phyloP scores from a whole-genome alignment of 2,113 vertebrate genomes.

The Chionis minor region DNA sequence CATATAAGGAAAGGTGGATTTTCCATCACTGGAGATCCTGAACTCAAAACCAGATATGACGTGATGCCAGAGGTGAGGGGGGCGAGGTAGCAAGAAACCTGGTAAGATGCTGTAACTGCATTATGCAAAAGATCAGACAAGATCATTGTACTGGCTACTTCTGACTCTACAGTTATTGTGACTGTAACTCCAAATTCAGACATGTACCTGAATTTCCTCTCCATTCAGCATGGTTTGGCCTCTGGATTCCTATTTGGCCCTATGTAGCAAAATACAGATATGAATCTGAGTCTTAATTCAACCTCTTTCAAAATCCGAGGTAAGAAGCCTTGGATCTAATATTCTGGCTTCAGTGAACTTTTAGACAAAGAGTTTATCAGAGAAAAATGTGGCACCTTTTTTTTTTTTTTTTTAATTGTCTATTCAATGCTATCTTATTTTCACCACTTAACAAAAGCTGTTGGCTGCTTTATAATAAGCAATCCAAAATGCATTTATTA shows the following conservation, averaged over 20 bases:
- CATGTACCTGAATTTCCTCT: not conserved
- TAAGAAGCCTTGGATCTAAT: not conserved
- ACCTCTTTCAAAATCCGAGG: not conserved
- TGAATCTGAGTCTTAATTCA: not conserved
- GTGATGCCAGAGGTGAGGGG: not conserved
- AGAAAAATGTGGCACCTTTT: not conserved
- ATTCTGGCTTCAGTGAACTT: not conserved
- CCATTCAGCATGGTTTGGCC: not conserved
- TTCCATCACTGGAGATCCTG: not conserved
- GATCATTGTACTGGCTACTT: not conserved
- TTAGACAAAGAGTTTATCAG: not conserved
- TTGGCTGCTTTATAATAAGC: not conserved
- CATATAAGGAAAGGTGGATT: not conserved
- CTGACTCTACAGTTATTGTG: not conserved
- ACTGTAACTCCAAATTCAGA: not conserved
- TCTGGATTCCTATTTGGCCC: not conserved
- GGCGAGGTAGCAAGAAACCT: not conserved
- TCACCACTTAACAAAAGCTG: not conserved
- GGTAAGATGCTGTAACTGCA: not conserved
- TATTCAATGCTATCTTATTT: not conserved
- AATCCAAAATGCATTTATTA: not conserved
- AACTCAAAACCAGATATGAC: not conserved
- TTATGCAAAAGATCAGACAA: not conserved
- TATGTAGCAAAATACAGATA: not conserved
- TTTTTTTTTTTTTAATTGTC: not conserved